Evolutionary conservation across 2,888 invertebrate species (phyloP).

Genomic region (Physocephala rufipes): DNA sequence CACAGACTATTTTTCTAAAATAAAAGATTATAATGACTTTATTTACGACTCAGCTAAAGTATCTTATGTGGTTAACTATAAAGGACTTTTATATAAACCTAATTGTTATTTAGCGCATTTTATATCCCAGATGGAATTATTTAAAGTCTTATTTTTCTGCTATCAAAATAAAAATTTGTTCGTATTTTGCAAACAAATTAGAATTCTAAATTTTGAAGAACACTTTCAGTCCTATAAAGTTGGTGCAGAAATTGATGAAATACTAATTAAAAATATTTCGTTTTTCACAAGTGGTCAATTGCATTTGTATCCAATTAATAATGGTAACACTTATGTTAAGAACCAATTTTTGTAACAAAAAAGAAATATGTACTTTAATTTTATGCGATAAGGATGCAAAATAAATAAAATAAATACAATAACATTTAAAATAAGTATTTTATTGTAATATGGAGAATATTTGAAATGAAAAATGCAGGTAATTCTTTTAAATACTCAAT

Average conservation of each 20-base stretch:
- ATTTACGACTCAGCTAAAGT: slow-evolving; percentile 30
- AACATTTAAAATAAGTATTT: no score
- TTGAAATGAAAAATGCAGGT: no score
- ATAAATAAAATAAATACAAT: no score
- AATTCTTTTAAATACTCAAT: no score
- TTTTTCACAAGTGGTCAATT: background rate
- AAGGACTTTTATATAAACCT: slow-evolving; percentile 32
- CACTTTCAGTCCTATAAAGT: slow-evolving; percentile 26
- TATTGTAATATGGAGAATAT: no score
- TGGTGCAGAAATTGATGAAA: slow-evolving; percentile 8
- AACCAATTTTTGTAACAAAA: no score
- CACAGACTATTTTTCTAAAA: slow-evolving; percentile 26
- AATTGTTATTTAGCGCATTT: slow-evolving; percentile 26
- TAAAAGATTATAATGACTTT: slow-evolving; percentile 19
- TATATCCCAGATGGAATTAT: background rate
- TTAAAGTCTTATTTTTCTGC: slow-evolving; percentile 2
- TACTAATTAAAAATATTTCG: background rate
- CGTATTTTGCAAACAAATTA: slow-evolving; percentile 9
- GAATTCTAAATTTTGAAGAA: background rate
- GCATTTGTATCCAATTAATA: no score
- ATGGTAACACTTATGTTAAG: background rate
- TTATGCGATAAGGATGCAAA: no score
- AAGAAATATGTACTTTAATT: no score
- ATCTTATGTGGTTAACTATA: slow-evolving; percentile 25
- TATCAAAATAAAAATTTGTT: slow-evolving; percentile 24